A percentile compares a stretch with the other conserved stretches of the same genome.
Conservation (phyloP, 2,888 invertebrate genomes). For the Erebia aethiops region DNA sequence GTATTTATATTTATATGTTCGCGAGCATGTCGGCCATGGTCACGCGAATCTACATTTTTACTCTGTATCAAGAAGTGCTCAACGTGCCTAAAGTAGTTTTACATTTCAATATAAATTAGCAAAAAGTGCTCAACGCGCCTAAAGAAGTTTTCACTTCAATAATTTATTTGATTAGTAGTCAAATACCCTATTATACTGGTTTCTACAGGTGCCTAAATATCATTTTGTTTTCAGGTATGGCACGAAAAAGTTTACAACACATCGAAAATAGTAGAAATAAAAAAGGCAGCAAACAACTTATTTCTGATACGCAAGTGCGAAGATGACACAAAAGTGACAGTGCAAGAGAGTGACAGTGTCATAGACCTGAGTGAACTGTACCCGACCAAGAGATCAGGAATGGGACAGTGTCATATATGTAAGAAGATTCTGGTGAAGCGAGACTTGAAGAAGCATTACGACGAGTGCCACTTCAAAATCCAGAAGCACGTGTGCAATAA, state of each 20-base stretch:
- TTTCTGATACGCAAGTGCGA: slow-evolving; percentile 52
- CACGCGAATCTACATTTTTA: too few relatives aligned
- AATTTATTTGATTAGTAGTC: too few relatives aligned
- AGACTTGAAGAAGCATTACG: slow-evolving; percentile 37
- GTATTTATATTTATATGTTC: too few relatives aligned
- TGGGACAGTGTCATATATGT: slow-evolving; percentile 32
- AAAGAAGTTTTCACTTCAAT: too few relatives aligned
- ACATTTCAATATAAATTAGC: too few relatives aligned
- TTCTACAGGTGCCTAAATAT: background rate
- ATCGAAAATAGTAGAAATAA: slow-evolving; percentile 55
- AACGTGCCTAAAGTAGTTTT: too few relatives aligned
- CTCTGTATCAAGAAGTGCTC: too few relatives aligned
- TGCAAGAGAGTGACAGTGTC: slow-evolving; percentile 41
- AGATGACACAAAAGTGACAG: slow-evolving; percentile 44
- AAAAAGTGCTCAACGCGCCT: too few relatives aligned
- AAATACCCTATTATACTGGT: too few relatives aligned
- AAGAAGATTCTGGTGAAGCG: slow-evolving; percentile 22
- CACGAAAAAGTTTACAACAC: slow-evolving; percentile 57
- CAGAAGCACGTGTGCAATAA: slow-evolving; percentile 27
- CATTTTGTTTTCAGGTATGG: background rate
- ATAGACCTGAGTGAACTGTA: slow-evolving; percentile 50
- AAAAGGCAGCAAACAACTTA: slow-evolving; percentile 51
- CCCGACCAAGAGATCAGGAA: slow-evolving; percentile 33
- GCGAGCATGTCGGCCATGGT: too few relatives aligned
- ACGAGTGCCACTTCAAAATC: slow-evolving; percentile 22